These are phyloP conservation scores for Epiblema foenella DNA, from an alignment of 2,888 invertebrate genomes.

Conservation along the genomic window DNA sequence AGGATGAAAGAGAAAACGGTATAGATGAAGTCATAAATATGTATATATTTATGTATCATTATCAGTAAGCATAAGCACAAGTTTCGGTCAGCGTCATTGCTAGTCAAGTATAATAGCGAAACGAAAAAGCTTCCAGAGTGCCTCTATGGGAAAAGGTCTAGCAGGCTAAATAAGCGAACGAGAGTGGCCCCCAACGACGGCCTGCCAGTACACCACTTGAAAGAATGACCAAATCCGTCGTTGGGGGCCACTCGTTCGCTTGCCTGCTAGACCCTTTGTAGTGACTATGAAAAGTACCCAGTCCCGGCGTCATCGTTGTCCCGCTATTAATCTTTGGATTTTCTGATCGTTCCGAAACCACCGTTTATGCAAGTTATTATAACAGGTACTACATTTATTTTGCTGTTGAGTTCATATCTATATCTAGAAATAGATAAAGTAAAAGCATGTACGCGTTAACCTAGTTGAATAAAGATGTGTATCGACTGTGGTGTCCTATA, in stretches of 20 bases:
- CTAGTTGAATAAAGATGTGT: conserved; percentile 15
- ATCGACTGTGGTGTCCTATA: conserved; percentile 26
- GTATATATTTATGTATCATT: not conserved
- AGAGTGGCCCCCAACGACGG: too few species aligned
- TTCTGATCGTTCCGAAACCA: not conserved
- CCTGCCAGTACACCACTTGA: too few species aligned
- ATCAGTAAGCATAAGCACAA: too few species aligned
- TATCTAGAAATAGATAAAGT: conserved; percentile 13
- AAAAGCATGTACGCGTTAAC: not conserved
- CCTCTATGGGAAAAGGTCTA: not conserved
- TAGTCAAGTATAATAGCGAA: not conserved
- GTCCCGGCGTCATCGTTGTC: too few species aligned
- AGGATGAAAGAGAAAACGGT: too few species aligned
- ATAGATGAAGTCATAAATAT: not conserved
- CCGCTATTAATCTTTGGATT: not conserved
- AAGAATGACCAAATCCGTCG: too few species aligned
- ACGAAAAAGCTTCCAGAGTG: not conserved
- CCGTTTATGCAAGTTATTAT: not conserved
- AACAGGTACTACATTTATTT: too few species aligned
- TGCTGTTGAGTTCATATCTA: not conserved
- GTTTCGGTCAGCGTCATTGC: not conserved
- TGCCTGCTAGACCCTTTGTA: too few species aligned
- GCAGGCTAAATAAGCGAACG: too few species aligned
- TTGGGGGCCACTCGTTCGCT: too few species aligned
- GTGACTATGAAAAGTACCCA: not conserved